These are phyloP conservation scores for Carterocephalus palaemon DNA, from an alignment of 2,888 invertebrate species.

Conservation along the genomic window DNA sequence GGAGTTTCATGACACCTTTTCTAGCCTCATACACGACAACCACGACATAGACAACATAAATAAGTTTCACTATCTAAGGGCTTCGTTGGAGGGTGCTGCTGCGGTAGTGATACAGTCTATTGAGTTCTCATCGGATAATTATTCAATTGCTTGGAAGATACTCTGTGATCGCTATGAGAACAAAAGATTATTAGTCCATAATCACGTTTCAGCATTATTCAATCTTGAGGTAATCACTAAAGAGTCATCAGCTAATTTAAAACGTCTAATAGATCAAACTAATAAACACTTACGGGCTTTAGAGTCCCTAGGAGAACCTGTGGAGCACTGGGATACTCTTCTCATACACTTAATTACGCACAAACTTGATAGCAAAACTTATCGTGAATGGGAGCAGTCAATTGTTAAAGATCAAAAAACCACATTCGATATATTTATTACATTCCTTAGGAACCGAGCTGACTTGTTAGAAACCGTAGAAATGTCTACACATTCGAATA, in stretches of 20 bases:
- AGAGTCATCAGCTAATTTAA: no score
- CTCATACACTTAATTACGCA: conserved; percentile 13
- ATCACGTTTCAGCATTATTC: conserved; percentile 1
- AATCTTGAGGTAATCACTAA: no score
- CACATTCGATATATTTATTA: conserved; percentile 1
- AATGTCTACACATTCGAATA: not conserved
- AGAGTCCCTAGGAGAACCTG: conserved; percentile 11
- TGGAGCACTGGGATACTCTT: conserved; percentile 14
- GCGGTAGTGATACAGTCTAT: conserved; percentile 1
- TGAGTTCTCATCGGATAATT: not conserved
- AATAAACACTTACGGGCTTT: conserved; percentile 8
- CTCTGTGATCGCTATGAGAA: conserved; percentile 1
- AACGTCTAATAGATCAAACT: no score
- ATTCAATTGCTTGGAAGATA: conserved; percentile 2
- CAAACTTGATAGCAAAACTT: conserved; percentile 12
- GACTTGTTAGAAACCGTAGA: conserved; percentile 4
- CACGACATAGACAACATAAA: conserved; percentile 1
- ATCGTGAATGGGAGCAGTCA: conserved; percentile 16
- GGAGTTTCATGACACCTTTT: conserved; percentile 34
- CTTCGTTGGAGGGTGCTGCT: conserved; percentile 1
- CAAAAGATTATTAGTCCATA: not conserved
- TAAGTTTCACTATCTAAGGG: conserved; percentile 2
- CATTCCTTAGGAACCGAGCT: conserved; percentile 1
- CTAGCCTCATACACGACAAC: conserved; percentile 26
- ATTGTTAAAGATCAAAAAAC: not conserved